Evolutionary conservation across 1,140 invertebrate genomes (phyloP).

Genomic region (Ridgeia piscesae): DNA sequence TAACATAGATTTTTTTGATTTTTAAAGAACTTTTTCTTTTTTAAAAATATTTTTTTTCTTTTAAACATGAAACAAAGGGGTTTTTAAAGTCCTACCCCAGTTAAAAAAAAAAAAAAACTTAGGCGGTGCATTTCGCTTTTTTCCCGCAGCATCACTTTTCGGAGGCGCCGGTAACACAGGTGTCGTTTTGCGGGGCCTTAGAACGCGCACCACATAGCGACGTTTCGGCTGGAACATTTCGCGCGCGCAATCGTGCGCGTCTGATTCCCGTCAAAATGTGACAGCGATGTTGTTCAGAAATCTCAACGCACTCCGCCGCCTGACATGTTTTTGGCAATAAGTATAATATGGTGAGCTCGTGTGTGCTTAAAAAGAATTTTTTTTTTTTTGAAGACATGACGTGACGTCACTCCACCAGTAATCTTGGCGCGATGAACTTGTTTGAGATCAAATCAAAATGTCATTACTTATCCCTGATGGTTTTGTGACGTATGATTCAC

Average conservation of each 20-base stretch:
- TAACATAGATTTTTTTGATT: no score
- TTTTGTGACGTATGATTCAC: no score
- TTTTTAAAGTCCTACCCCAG: no score
- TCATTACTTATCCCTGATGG: no score
- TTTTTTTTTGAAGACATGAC: not conserved
- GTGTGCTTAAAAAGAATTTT: not conserved
- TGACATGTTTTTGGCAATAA: not conserved
- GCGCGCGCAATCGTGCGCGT: not conserved
- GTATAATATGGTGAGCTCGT: not conserved
- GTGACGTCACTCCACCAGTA: not conserved
- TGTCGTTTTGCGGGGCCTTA: not conserved
- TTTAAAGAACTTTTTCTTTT: no score
- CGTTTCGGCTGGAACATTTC: not conserved
- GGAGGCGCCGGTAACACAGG: not conserved
- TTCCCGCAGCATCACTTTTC: not conserved
- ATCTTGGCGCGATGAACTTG: no score
- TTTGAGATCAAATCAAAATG: no score
- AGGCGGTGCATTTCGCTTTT: not conserved
- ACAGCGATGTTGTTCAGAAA: not conserved
- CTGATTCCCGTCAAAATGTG: not conserved
- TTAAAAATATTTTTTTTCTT: no score
- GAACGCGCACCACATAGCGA: not conserved
- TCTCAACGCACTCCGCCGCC: not conserved
- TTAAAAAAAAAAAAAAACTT: no score
- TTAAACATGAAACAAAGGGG: no score